Conservation (phyloP, 2,113 vertebrate species). For the Tyto alba region DNA sequence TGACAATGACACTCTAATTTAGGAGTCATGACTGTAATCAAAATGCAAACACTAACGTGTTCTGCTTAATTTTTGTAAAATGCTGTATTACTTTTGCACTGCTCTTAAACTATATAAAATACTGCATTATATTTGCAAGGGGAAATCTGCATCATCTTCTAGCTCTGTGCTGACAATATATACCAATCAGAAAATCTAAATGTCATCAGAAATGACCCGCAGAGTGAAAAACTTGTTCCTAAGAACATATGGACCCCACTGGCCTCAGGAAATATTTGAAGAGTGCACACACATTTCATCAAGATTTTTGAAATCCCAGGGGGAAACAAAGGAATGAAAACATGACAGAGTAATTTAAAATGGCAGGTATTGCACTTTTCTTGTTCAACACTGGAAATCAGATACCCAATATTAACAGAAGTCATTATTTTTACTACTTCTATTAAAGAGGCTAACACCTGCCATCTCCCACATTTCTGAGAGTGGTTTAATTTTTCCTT, state of each 20-base stretch:
- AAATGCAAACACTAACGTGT: not conserved
- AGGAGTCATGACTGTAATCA: not conserved
- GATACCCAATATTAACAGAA: conserved; percentile 65
- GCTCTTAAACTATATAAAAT: not conserved
- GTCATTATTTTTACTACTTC: conserved; percentile 64
- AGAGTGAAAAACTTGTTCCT: conserved; percentile 66
- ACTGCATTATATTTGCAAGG: not conserved
- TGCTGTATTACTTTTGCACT: not conserved
- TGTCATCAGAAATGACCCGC: conserved; percentile 62
- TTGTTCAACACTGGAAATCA: conserved; percentile 66
- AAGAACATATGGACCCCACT: conserved; percentile 74
- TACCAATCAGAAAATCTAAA: conserved; percentile 63
- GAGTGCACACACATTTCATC: conserved; percentile 72
- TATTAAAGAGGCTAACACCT: conserved; percentile 52
- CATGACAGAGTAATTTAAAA: conserved; percentile 75
- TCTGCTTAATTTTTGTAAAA: not conserved
- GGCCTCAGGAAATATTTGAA: conserved; percentile 80
- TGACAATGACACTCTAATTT: conserved; percentile 13
- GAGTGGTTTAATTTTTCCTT: conserved; percentile 43
- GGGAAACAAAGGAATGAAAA: conserved; percentile 67
- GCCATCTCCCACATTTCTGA: conserved; percentile 49
- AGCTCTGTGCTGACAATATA: not conserved
- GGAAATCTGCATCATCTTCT: not conserved
- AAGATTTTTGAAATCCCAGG: conserved; percentile 71
- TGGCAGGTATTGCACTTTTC: conserved; percentile 69